Evolutionary conservation across 2,113 vertebrate genomes (phyloP).

Genomic region (Podarcis raffonei): DNA sequence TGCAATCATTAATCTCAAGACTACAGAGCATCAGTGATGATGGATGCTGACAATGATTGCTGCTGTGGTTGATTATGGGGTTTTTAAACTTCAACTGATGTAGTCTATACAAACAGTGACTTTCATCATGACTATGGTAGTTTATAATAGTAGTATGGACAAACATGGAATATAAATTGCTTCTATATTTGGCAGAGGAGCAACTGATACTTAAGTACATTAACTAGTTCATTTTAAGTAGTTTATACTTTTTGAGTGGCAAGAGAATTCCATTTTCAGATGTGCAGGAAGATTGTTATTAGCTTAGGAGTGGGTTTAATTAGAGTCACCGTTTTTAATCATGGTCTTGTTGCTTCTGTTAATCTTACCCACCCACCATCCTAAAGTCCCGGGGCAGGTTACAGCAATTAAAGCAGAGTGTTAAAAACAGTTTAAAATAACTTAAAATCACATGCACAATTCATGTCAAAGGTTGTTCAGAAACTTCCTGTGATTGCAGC

Average conservation of each 20-base stretch:
- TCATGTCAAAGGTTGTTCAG: background rate
- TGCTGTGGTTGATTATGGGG: background rate
- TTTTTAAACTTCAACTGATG: background rate
- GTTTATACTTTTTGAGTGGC: background rate
- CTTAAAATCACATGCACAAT: background rate
- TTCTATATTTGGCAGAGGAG: background rate
- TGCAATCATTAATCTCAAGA: background rate
- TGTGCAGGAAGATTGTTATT: background rate
- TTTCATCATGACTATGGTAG: background rate
- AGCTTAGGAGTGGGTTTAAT: background rate
- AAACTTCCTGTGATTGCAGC: background rate
- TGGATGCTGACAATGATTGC: background rate
- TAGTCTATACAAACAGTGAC: background rate
- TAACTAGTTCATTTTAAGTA: background rate
- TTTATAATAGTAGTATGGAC: background rate
- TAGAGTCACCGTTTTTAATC: background rate
- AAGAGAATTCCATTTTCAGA: background rate
- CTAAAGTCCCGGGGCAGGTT: too few relatives aligned
- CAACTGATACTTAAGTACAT: background rate
- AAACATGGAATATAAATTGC: background rate
- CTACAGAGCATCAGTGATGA: background rate
- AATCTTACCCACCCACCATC: background rate
- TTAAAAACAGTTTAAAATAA: too few relatives aligned
- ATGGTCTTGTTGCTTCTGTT: slow-evolving; percentile 12
- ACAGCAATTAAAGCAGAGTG: too few relatives aligned